Evolutionary conservation across 2,113 vertebrate genomes (phyloP).

Genomic region (Scytalopus superciliaris): DNA sequence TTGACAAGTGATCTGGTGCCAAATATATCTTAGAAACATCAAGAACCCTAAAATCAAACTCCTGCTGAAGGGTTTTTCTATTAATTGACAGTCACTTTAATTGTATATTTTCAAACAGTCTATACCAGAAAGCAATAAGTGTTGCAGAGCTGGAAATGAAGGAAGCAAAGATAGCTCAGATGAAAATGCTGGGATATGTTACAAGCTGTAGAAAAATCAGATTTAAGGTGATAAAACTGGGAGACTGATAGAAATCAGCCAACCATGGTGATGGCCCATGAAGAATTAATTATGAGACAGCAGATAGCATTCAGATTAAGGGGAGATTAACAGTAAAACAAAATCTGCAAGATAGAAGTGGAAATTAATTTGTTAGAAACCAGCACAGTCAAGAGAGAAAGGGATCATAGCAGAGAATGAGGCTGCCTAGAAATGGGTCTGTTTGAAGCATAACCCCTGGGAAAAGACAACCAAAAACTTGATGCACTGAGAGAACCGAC

Average conservation of each 20-base stretch:
- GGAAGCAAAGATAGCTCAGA: neutral
- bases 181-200: neutral
- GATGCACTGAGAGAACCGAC: neutral
- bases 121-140: neutral
- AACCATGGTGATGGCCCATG: no score
- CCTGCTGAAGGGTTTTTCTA: neutral
- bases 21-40: neutral
- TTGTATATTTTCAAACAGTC: neutral
- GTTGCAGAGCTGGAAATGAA: neutral
- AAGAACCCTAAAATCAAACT: neutral
- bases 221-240: neutral
- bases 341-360: neutral
- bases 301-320: neutral
- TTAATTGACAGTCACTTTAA: neutral
- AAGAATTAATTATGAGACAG: neutral
- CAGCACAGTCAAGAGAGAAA: neutral
- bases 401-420: neutral
- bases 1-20: neutral
- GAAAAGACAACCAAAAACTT: neutral
- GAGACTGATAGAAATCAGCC: neutral
- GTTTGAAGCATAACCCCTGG: neutral
- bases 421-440: neutral
- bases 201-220: neutral
- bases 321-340: neutral
- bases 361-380: neutral